These are phyloP conservation scores for Idaea straminata DNA, from an alignment of 2,888 invertebrate species.

Conservation along the genomic window DNA sequence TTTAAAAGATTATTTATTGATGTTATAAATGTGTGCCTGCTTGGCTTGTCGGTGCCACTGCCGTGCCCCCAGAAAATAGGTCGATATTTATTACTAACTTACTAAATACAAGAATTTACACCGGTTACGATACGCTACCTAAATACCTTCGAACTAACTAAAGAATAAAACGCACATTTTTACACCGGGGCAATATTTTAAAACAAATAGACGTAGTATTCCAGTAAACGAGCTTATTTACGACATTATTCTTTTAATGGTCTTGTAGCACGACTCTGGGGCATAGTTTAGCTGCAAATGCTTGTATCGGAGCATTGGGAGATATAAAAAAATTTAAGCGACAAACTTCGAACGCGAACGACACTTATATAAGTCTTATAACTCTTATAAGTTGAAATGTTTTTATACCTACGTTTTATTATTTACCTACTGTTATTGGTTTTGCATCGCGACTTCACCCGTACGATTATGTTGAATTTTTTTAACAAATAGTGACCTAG, in stretches of 20 bases:
- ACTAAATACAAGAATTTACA: no score
- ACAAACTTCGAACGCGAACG: conserved; percentile 48
- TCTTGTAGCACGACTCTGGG: conserved; percentile 54
- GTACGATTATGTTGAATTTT: not conserved
- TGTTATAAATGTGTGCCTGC: no score
- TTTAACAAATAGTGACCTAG: no score
- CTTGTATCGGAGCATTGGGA: conserved; percentile 70
- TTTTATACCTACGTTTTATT: conserved; percentile 37
- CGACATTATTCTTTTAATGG: conserved; percentile 66
- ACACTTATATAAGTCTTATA: conserved; percentile 41
- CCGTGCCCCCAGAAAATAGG: no score
- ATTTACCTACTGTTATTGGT: conserved; percentile 18
- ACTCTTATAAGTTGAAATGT: conserved; percentile 33
- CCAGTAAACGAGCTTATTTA: conserved; percentile 56
- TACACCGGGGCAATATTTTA: conserved; percentile 26
- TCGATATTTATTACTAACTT: no score
- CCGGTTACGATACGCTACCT: not conserved
- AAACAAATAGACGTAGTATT: conserved; percentile 46
- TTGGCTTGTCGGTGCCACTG: no score
- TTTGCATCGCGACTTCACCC: not conserved
- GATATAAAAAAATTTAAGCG: conserved; percentile 65
- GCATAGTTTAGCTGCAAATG: conserved; percentile 64
- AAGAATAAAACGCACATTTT: conserved; percentile 8
- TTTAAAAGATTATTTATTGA: no score
- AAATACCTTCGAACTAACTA: not conserved